phyloP scores from a whole-genome alignment of 1,140 invertebrate species.

The Brachionus angularis region DNA sequence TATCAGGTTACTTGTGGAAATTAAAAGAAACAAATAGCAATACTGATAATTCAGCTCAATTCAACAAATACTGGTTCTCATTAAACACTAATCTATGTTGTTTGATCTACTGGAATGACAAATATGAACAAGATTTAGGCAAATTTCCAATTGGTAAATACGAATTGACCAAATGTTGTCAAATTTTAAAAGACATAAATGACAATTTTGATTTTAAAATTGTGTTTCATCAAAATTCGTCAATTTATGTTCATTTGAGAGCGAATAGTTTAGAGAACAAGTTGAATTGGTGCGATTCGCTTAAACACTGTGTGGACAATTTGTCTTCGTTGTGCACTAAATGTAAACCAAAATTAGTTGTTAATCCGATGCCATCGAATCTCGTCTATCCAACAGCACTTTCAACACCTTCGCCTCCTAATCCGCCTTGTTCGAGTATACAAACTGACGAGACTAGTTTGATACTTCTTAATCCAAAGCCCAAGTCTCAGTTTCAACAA shows the following conservation, averaged over 20 bases:
- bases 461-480: too few relatives aligned
- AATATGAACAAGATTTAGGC: constrained; percentile 19
- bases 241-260: neutral
- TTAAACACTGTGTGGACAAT: neutral
- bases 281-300: constrained; percentile 11
- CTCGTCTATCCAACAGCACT: neutral
- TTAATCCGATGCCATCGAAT: constrained; percentile 34
- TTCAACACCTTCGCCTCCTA: neutral
- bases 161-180: constrained; percentile 34
- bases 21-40: neutral
- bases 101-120: constrained; percentile 33
- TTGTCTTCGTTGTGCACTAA: neutral
- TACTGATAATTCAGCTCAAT: neutral
- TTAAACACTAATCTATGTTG: constrained; percentile 16
- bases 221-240: constrained; percentile 1
- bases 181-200: neutral
- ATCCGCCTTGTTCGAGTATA: too few relatives aligned
- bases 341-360: constrained; percentile 42
- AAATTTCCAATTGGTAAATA: constrained; percentile 33
- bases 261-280: constrained; percentile 4
- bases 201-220: neutral
- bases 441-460: too few relatives aligned
- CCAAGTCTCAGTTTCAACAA: too few relatives aligned
- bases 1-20: constrained; percentile 27
- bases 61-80: constrained; percentile 34